phyloP scores from a whole-genome alignment of 2,113 vertebrate genomes.

The Neopipo cinnamomea region DNA sequence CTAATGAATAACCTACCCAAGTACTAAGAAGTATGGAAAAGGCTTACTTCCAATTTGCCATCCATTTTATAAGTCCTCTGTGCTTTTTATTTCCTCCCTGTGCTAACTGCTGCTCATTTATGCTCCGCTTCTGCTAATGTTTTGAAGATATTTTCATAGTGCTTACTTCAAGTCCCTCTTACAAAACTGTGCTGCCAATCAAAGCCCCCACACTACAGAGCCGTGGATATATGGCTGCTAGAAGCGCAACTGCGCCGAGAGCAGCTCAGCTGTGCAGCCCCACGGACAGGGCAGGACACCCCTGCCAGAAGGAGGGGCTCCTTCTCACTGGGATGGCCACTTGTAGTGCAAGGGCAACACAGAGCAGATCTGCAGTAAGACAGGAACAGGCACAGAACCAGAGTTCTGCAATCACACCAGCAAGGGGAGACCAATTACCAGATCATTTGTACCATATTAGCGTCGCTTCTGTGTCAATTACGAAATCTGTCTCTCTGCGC shows the following conservation, averaged over 20 bases:
- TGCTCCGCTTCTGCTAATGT: background rate
- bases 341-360: rapidly evolving
- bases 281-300: rapidly evolving
- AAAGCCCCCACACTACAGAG: background rate
- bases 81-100: background rate
- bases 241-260: rapidly evolving
- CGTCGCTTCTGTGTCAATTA: background rate
- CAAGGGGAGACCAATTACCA: background rate
- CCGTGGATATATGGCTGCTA: rapidly evolving
- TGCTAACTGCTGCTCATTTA: background rate
- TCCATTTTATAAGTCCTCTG: rapidly evolving
- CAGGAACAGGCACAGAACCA: rapidly evolving
- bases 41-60: background rate
- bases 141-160: background rate
- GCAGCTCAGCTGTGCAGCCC: background rate
- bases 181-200: background rate
- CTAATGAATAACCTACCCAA: background rate
- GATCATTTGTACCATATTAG: background rate
- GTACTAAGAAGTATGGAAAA: background rate
- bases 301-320: background rate
- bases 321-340: too few species aligned
- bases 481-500: background rate
- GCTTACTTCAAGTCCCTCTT: background rate
- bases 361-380: background rate
- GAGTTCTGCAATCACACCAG: background rate